Percentiles rank a stretch among this genome's conserved stretches.
Evolutionary conservation across 2,113 vertebrate species (phyloP).

Genomic region (Phylloscopus trochilus): DNA sequence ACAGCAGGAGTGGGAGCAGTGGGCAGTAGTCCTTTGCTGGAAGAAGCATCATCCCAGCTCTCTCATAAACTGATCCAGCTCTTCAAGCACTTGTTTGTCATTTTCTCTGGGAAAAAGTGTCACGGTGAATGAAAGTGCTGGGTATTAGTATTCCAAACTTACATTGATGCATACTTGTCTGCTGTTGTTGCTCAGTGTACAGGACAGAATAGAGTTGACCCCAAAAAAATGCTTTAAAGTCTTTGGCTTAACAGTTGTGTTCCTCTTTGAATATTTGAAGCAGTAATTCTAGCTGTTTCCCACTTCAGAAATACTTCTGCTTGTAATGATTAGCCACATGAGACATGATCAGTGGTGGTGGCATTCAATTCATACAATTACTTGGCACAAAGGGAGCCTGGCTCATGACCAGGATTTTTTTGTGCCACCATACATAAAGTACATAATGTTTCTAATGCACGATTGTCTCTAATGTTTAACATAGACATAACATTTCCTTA

Average conservation of each 20-base stretch:
- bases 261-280: background rate
- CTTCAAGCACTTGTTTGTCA: background rate
- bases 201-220: background rate
- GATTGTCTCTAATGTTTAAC: background rate
- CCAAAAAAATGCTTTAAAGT: background rate
- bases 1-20: background rate
- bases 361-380: background rate
- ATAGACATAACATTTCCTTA: fast-evolving
- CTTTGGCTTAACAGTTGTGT: background rate
- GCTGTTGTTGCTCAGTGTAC: background rate
- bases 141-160: background rate
- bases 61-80: background rate
- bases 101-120: background rate
- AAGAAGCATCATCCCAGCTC: background rate
- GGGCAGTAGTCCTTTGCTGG: background rate
- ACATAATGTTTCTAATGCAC: background rate
- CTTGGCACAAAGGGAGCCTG: background rate
- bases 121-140: background rate
- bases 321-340: background rate
- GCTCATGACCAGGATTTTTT: background rate
- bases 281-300: background rate
- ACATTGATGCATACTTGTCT: background rate
- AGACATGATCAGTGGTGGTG: background rate
- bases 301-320: background rate
- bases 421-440: background rate